Base-by-base conservation (phyloP, 2,113 vertebrate genomes). In the Theristicus caerulescens region DNA sequence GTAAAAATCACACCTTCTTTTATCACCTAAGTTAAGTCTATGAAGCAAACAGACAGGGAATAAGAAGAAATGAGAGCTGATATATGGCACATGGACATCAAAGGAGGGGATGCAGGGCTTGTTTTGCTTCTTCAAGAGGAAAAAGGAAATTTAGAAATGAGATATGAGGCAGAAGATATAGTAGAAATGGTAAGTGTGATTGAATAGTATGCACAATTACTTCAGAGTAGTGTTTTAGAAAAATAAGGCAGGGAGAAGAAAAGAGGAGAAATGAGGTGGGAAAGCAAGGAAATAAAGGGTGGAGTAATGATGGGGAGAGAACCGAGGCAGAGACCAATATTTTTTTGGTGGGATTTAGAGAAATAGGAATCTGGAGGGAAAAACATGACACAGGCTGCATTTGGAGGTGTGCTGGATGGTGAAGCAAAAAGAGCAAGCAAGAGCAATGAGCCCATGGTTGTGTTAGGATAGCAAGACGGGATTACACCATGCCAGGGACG, bases 1-100 rank as follows among this genome's bases (percentile, higher is more conserved):
- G 86, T 91, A 96, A 95, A 96, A 96, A 89, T 95, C 89, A 87
- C 77, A 82, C 81, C 44, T 86, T 42, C 77, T 93, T 94, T 97
- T 93, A 91, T 93, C 81, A 87, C 76, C 65, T 72, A 61, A 93
- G n/a, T n/a, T 82, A 84, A 84, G 34, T 51, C 84, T 91, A 27
- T 85, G 86, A 85, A 93, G 57, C 47, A 93, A 92, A 88, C 51
- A 90, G 55, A 55, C 52, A 55, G 29, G 64, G 80, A 91, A 62
- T 73, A 91, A 80, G 83, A 77, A 81, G 79, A 88, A 95, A 84
- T 47, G 32, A 88, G 86, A 78, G 25, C 34, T 84, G 67, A 78
- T 89, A 59, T 40, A 71, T 40, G 21, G 17, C 61, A 61, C 71
- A 34, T 34, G 70, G 44, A 86, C 72, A 71, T 91, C 76, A 94